Conservation (phyloP, 2,797 vertebrate genomes). For the Myotis myotis region DNA sequence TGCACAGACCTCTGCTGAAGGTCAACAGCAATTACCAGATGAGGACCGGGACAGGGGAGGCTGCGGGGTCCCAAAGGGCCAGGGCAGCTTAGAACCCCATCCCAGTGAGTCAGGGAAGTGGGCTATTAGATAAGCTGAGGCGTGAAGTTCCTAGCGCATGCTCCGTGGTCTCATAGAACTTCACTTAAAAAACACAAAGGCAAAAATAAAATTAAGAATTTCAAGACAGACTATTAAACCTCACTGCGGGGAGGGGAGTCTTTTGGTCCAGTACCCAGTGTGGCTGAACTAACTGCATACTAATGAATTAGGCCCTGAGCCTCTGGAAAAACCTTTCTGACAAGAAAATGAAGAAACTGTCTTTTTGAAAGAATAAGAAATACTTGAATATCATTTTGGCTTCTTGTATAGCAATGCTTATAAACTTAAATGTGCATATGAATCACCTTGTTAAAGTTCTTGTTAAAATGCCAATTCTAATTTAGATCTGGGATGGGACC, state of each 20-base stretch:
- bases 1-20: background rate
- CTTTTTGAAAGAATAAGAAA: conserved; percentile 28
- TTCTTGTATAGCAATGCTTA: conserved; percentile 2
- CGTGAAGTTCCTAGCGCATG: background rate
- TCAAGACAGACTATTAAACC: background rate
- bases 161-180: background rate
- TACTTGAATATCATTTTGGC: conserved; percentile 22
- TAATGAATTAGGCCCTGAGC: background rate
- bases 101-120: background rate
- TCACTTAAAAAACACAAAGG: conserved; percentile 30
- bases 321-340: background rate
- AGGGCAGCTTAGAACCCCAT: too few species aligned
- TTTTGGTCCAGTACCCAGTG: background rate
- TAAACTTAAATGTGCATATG: background rate
- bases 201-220: conserved; percentile 20
- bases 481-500: background rate
- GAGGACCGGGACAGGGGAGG: background rate
- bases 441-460: background rate
- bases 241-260: background rate
- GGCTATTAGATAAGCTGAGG: background rate
- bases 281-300: background rate
- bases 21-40: background rate
- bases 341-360: background rate
- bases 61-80: background rate
- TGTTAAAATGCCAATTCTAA: conserved; percentile 42